Evolutionary conservation across 2,113 vertebrate genomes (phyloP).

Genomic region (Megaceryle maxima): DNA sequence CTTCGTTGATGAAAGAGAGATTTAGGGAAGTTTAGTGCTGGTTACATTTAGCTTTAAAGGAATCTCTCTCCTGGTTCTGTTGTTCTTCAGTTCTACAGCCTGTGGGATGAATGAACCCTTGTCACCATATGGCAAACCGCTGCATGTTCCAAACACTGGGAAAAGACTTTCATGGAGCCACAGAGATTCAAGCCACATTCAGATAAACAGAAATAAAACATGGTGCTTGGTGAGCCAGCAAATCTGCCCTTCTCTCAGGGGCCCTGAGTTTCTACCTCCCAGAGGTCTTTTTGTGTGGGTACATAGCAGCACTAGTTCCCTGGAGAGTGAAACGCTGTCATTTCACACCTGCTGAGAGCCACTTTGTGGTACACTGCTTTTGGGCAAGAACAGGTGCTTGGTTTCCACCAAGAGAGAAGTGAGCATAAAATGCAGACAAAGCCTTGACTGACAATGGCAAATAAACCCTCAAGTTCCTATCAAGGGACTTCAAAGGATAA

Average conservation of each 20-base stretch:
- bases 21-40: background rate
- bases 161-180: background rate
- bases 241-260: background rate
- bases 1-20: background rate
- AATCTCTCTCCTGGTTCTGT: background rate
- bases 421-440: background rate
- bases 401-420: background rate
- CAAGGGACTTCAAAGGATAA: background rate
- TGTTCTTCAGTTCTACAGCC: background rate
- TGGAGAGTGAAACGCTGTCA: background rate
- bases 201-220: background rate
- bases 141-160: background rate
- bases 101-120: background rate
- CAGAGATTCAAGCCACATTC: background rate
- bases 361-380: background rate
- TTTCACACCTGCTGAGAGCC: background rate
- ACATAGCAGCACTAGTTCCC: background rate
- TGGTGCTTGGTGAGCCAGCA: background rate
- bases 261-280: background rate
- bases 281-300: background rate
- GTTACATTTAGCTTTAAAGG: background rate
- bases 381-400: background rate
- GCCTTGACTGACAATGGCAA: background rate
- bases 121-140: background rate
- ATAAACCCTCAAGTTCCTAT: background rate